phyloP scores from a whole-genome alignment of 2,113 vertebrate species.

The Crotalus tigris region DNA sequence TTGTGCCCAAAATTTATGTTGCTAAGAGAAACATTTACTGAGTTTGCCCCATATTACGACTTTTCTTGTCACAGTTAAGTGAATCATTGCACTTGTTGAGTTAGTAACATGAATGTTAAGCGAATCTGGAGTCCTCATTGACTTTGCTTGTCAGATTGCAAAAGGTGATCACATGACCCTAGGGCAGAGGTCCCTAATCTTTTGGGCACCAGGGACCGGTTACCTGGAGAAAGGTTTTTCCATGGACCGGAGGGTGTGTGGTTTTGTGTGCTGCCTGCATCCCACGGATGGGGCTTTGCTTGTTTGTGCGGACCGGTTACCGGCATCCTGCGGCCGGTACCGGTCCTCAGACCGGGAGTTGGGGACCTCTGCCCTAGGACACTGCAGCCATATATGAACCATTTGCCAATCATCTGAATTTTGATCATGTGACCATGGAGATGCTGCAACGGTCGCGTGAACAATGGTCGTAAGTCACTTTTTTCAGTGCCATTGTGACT shows the following conservation, averaged over 20 bases:
- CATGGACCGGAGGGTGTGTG: too few relatives aligned
- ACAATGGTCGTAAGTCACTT: background rate
- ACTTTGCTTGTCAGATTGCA: background rate
- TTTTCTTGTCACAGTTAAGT: background rate
- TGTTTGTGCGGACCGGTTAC: too few relatives aligned
- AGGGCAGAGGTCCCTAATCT: too few relatives aligned
- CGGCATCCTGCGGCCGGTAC: too few relatives aligned
- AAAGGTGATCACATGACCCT: background rate
- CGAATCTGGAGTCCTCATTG: background rate
- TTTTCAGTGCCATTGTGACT: background rate
- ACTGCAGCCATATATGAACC: background rate
- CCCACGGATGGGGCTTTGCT: too few relatives aligned
- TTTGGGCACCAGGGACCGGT: too few relatives aligned
- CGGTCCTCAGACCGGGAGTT: too few relatives aligned
- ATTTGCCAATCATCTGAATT: background rate
- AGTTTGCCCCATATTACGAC: background rate
- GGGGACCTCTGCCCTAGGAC: too few relatives aligned
- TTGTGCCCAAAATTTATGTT: background rate
- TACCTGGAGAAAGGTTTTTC: too few relatives aligned
- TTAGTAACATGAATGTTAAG: background rate
- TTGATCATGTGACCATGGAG: background rate
- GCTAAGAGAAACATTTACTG: background rate
- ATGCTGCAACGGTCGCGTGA: background rate
- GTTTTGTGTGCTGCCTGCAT: too few relatives aligned
- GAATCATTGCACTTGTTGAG: background rate